phyloP scores from a whole-genome alignment of 2,797 vertebrate species.

The Pteronotus mesoamericanus region DNA sequence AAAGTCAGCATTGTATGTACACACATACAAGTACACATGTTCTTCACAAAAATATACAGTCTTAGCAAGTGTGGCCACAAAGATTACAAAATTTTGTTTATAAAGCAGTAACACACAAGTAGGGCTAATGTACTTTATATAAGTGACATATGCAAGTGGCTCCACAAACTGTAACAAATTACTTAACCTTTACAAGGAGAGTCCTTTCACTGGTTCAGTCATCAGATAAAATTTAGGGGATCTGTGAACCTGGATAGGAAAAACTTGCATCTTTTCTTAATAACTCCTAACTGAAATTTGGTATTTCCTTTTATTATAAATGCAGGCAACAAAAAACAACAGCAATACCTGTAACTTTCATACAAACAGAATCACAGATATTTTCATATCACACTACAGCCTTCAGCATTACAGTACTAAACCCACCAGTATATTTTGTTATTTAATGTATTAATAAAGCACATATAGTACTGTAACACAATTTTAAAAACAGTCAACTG shows the following conservation, averaged over 20 bases:
- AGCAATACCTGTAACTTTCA: background rate
- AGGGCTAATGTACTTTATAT: background rate
- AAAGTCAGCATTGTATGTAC: background rate
- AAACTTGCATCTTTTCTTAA: background rate
- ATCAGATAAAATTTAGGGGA: background rate
- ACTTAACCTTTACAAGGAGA: background rate
- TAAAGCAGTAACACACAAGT: background rate
- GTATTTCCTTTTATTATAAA: conserved; percentile 6
- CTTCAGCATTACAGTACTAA: background rate
- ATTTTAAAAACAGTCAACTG: background rate
- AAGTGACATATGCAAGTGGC: background rate
- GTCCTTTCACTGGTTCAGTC: background rate
- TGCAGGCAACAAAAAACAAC: background rate
- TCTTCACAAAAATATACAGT: conserved; percentile 28
- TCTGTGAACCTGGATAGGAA: background rate
- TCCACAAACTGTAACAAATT: background rate
- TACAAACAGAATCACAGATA: background rate
- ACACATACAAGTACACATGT: background rate
- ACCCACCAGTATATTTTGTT: background rate
- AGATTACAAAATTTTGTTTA: background rate
- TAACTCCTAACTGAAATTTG: background rate
- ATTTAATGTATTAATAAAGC: background rate
- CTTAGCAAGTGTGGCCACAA: background rate
- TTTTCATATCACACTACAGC: background rate
- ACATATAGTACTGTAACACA: background rate